Conservation (phyloP, 2,797 vertebrate species). For the Anguilla obscura region DNA sequence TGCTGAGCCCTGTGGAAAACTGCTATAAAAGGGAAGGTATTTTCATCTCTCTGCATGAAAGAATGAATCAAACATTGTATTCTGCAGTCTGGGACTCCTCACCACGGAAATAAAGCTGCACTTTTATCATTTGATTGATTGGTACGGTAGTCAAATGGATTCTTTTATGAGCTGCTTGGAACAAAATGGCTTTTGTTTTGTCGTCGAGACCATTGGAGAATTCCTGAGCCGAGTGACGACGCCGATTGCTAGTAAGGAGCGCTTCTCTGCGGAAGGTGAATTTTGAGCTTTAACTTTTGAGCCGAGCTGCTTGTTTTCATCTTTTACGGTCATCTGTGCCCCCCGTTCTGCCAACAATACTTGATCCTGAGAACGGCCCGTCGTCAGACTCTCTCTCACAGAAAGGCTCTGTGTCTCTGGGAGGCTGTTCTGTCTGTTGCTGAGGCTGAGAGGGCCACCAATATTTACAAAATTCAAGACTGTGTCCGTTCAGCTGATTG, state of each 20-base stretch:
- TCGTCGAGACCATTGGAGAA: background rate
- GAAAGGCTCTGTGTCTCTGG: background rate
- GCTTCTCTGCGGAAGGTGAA: background rate
- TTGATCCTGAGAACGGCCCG: background rate
- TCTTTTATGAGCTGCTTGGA: background rate
- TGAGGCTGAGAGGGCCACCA: background rate
- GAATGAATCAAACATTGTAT: background rate
- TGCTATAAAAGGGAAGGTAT: constrained; percentile 22
- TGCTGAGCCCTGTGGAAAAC: background rate
- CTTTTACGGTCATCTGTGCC: background rate
- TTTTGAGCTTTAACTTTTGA: background rate
- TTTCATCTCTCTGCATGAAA: background rate
- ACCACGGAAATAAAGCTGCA: background rate
- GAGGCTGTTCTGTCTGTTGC: background rate
- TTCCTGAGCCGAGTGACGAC: background rate
- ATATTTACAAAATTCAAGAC: background rate
- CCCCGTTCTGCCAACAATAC: background rate
- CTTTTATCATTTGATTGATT: background rate
- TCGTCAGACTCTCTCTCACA: background rate
- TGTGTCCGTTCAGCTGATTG: background rate
- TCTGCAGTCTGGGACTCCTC: background rate
- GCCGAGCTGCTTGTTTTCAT: background rate
- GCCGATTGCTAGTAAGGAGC: too few species aligned
- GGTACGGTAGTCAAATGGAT: background rate
- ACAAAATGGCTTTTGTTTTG: background rate